phyloP scores from a whole-genome alignment of 2,797 vertebrate species.

The Brotogeris chrysoptera region DNA sequence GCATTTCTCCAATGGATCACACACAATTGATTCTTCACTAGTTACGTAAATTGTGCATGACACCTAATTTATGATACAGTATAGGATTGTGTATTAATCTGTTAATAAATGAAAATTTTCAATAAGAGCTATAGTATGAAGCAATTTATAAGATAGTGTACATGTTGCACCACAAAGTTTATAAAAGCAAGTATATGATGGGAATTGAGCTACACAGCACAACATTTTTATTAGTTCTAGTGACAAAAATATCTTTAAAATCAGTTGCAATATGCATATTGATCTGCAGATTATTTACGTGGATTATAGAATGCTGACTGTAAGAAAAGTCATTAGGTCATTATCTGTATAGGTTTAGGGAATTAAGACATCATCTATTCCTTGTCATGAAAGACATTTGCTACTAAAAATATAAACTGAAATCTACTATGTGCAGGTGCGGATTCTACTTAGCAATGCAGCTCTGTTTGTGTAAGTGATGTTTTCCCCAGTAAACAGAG shows the following conservation, averaged over 20 bases:
- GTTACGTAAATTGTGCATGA: background rate
- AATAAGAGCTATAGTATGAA: background rate
- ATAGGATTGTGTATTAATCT: background rate
- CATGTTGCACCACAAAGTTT: background rate
- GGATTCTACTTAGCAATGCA: constrained; percentile 52
- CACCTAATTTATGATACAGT: background rate
- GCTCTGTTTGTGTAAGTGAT: constrained; percentile 48
- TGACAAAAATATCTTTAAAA: constrained; percentile 36
- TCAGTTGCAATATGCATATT: constrained; percentile 9
- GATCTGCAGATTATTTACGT: background rate
- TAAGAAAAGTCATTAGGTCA: constrained; percentile 21
- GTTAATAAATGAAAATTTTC: background rate
- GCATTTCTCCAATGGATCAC: background rate
- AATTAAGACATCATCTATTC: constrained; percentile 46
- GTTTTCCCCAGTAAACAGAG: constrained; percentile 41
- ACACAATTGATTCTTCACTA: background rate
- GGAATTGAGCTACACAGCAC: constrained; percentile 1
- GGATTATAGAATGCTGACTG: constrained; percentile 8
- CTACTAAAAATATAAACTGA: constrained; percentile 56
- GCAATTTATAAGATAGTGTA: background rate
- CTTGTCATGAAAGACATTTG: constrained; percentile 47
- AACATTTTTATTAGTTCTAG: background rate
- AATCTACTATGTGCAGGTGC: constrained; percentile 63
- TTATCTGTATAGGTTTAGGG: constrained; percentile 32
- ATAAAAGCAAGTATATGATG: background rate